Conservation (phyloP, 2,113 vertebrate species). For the Camelus dromedarius region DNA sequence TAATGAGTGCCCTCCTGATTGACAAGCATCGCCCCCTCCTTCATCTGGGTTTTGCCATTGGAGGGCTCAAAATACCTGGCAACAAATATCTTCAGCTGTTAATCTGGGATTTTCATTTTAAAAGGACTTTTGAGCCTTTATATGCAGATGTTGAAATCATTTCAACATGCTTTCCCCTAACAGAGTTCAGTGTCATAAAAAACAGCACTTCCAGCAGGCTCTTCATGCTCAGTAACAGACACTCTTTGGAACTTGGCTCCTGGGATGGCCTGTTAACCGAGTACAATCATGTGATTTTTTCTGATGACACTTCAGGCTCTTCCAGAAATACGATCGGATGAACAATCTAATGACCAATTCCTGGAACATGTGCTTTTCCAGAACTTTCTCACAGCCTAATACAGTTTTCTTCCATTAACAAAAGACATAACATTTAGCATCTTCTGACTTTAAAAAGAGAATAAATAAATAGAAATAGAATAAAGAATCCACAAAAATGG, state of each 20-base stretch:
- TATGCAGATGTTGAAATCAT: slow-evolving; percentile 66
- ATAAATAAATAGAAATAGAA: background rate
- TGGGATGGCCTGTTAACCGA: slow-evolving; percentile 11
- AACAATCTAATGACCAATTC: slow-evolving; percentile 58
- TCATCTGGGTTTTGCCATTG: slow-evolving; percentile 17
- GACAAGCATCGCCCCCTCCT: background rate
- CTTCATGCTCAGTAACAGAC: slow-evolving; percentile 2
- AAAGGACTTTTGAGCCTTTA: slow-evolving; percentile 64
- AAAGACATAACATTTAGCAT: slow-evolving; percentile 24
- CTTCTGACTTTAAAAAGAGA: slow-evolving; percentile 7
- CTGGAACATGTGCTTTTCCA: slow-evolving; percentile 75
- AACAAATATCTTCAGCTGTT: slow-evolving; percentile 58
- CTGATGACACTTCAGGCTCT: slow-evolving; percentile 48
- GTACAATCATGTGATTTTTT: slow-evolving; percentile 55
- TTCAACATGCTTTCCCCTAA: slow-evolving; percentile 28
- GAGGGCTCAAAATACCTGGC: slow-evolving; percentile 46
- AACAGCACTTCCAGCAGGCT: background rate
- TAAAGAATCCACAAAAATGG: background rate
- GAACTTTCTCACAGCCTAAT: slow-evolving; percentile 67
- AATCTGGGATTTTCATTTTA: slow-evolving; percentile 74
- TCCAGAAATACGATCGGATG: slow-evolving; percentile 75
- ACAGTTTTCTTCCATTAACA: slow-evolving; percentile 65
- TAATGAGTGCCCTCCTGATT: background rate
- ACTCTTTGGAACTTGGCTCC: background rate
- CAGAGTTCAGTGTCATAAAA: background rate